These are phyloP conservation scores for Alcis repandata DNA, from an alignment of 2,888 invertebrate genomes.

Conservation along the genomic window DNA sequence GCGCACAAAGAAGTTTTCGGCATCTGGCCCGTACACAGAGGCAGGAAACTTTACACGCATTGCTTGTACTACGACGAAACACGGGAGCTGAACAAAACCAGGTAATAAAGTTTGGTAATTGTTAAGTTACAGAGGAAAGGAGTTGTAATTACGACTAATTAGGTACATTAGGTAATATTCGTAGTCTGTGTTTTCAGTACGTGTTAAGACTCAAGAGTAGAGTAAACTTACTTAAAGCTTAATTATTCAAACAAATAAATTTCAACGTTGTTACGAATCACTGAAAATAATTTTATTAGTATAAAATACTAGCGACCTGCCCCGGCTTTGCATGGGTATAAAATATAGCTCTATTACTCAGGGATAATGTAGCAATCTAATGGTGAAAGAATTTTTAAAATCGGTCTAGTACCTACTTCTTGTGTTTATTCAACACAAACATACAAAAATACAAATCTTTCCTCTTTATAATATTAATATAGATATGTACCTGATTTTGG, in stretches of 20 bases:
- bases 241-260: background rate
- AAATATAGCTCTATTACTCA: no score
- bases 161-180: background rate
- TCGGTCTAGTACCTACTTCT: no score
- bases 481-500: no score
- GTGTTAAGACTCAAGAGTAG: background rate
- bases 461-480: no score
- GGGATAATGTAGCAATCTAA: no score
- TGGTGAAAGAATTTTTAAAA: no score
- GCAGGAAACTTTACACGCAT: constrained; percentile 48
- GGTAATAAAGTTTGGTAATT: constrained; percentile 43
- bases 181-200: background rate
- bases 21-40: constrained; percentile 48
- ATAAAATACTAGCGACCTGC: no score
- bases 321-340: no score
- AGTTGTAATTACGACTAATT: background rate
- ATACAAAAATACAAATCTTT: no score
- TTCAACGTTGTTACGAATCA: no score
- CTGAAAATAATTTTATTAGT: no score
- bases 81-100: constrained; percentile 39
- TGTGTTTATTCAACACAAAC: no score
- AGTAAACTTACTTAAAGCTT: background rate
- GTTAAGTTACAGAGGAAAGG: constrained; percentile 16
- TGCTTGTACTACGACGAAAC: constrained; percentile 52
- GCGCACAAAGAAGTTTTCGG: constrained; percentile 48